phyloP scores from a whole-genome alignment of 2,113 vertebrate genomes.

The Phyllostomus discolor region DNA sequence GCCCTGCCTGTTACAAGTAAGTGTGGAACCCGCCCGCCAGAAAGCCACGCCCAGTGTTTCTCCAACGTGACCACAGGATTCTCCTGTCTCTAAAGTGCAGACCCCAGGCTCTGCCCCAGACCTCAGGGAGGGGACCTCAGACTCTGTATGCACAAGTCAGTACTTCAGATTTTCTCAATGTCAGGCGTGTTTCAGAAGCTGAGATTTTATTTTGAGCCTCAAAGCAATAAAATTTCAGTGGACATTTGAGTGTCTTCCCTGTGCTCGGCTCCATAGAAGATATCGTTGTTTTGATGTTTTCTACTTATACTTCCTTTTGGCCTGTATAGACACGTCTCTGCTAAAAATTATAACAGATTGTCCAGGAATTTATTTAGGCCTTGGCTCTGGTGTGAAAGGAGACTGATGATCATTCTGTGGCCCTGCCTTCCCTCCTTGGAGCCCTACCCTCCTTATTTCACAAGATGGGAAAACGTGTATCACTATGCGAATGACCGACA shows the following conservation, averaged over 20 bases:
- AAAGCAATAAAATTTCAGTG: not conserved
- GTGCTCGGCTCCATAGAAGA: not conserved
- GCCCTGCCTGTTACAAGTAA: too few relatives aligned
- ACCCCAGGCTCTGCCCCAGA: not conserved
- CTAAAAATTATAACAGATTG: not conserved
- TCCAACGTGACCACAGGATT: rapidly evolving
- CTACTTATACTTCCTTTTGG: not conserved
- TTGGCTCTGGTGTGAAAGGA: not conserved
- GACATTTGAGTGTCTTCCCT: not conserved
- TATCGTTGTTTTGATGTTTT: not conserved
- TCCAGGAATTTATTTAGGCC: not conserved
- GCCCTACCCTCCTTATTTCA: not conserved
- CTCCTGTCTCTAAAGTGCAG: not conserved
- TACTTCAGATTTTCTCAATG: too few relatives aligned
- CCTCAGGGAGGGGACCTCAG: not conserved
- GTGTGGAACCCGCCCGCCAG: too few relatives aligned
- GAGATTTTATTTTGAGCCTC: not conserved
- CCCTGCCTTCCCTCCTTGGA: not conserved
- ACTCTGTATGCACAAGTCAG: not conserved
- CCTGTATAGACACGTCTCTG: not conserved
- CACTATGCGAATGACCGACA: not conserved
- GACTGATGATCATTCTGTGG: not conserved
- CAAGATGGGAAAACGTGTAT: not conserved
- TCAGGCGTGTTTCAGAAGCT: not conserved
- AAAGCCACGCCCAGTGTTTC: not conserved